Evolutionary conservation across 1,140 invertebrate species (phyloP), one percentile per base, ranked within the genome.

Genomic region (Drosophila kepulauana): DNA sequence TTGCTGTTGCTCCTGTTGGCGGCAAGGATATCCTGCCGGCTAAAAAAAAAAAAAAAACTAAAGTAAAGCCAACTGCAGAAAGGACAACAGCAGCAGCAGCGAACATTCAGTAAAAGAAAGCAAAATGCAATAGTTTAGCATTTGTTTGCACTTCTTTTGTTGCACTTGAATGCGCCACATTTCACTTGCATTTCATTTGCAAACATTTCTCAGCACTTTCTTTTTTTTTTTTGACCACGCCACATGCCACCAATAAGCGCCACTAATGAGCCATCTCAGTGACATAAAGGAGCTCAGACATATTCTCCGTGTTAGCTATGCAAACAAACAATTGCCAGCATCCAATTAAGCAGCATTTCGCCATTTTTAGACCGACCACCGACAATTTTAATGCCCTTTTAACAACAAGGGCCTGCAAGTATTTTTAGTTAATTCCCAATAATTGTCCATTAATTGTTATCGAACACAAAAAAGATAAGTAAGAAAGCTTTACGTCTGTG

Each of bases 171-270:
- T 85, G 81, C 82, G 81, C 75, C 85, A 81, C 78, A 85, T 85
- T 85, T 85, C 81, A 86, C 78, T 85, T 86, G 82, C 79, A 85
- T 86, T 85, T 85, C 81, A 85, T 85, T 78, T 78, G 82, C 82
- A 70, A 81, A 78, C 75, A 81, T 68, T 86, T 77, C 76, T 67
- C 81, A 33, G 30, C 30, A 5, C 5, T 33, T 33, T 33, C 2
- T 33, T 33, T 5, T 6, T 7, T 6, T 33, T 33, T 5, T 33
- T 5, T 33, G 30, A 7, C 7, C 5, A 49, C 7, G 16, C 48
- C 5, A 10, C 8, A 28, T 54, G 51, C 51, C 49, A 28, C 49
- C 30, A 7, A 30, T 20, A 45, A 38, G 38, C 49, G 8, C 49
- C 30, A 7, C 43, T 20, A 45, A 48, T 41, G 25, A 57, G n/a